phyloP scores from a whole-genome alignment of 2,888 invertebrate species.

The Horisme vitalbata region DNA sequence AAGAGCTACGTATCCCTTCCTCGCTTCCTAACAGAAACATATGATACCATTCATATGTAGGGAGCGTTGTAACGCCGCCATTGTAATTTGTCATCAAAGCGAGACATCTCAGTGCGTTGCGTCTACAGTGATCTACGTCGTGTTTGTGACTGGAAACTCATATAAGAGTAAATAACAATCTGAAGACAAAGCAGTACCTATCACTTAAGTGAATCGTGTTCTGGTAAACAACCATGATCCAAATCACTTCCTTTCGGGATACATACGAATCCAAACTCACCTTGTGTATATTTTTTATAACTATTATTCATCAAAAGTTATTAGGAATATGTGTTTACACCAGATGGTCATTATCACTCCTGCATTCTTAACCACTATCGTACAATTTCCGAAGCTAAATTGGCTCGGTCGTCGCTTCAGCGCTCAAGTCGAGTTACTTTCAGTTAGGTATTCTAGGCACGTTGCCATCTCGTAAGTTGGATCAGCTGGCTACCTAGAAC shows the following conservation, averaged over 20 bases:
- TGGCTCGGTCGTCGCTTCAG: slow-evolving; percentile 16
- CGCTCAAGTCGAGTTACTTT: slow-evolving; percentile 14
- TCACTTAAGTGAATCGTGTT: no score
- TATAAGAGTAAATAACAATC: no score
- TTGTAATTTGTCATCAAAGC: slow-evolving; percentile 38
- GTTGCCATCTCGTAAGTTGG: slow-evolving; percentile 15
- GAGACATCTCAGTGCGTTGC: slow-evolving; percentile 20
- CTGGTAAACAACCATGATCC: no score
- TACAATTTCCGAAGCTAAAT: slow-evolving; percentile 12
- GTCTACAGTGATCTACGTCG: slow-evolving; percentile 1
- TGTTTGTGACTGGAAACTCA: slow-evolving; percentile 1
- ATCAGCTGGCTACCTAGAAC: slow-evolving; percentile 12
- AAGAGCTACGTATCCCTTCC: slow-evolving; percentile 31
- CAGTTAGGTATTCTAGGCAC: slow-evolving; percentile 23
- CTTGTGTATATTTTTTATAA: no score
- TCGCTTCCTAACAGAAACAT: slow-evolving; percentile 20
- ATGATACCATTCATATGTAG: slow-evolving; percentile 26
- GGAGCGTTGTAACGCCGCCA: slow-evolving; percentile 28
- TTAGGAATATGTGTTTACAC: no score
- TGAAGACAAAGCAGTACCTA: no score
- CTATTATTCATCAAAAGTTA: no score
- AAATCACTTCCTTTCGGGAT: no score
- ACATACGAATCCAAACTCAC: no score
- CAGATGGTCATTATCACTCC: slow-evolving; percentile 7
- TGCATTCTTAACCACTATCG: slow-evolving; percentile 14